These are phyloP conservation scores for Tryphoninae sp. DNA, from an alignment of 2,888 invertebrate genomes.

Conservation along the genomic window DNA sequence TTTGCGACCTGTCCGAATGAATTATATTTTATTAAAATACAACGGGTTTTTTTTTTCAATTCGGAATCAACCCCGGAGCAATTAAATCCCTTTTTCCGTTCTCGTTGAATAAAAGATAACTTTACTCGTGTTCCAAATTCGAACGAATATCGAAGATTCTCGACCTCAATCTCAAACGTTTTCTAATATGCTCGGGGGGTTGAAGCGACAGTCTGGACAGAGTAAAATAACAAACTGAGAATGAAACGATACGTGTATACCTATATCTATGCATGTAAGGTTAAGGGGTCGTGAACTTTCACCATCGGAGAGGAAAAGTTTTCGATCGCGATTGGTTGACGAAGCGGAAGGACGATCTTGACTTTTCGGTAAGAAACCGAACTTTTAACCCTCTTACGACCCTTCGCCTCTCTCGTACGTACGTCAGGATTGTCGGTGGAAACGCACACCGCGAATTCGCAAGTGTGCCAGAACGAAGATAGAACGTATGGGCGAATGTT, in stretches of 20 bases:
- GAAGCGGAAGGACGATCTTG: conserved; percentile 68
- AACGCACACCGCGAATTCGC: conserved; percentile 61
- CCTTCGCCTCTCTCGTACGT: not conserved
- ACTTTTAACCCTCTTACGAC: conserved; percentile 30
- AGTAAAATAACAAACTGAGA: not conserved
- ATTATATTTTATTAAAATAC: not conserved
- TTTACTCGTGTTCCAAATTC: not conserved
- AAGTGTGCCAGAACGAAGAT: conserved; percentile 37
- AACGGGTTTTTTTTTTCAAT: not conserved
- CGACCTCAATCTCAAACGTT: not conserved
- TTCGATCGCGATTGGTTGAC: conserved; percentile 54
- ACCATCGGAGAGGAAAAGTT: conserved; percentile 38
- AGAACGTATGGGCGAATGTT: not conserved
- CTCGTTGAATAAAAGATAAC: not conserved
- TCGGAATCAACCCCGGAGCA: not conserved
- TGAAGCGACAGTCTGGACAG: not conserved
- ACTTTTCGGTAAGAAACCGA: conserved; percentile 70
- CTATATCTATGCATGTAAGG: conserved; percentile 16
- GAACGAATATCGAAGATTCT: not conserved
- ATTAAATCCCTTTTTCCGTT: not conserved
- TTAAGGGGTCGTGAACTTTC: conserved; percentile 52
- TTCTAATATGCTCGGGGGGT: not conserved
- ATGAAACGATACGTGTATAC: conserved; percentile 17
- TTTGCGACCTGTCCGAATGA: not conserved
- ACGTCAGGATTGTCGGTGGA: conserved; percentile 14